A percentile compares a stretch with the other conserved stretches of the same genome.
These are phyloP conservation scores for Tamandua tetradactyla DNA, from an alignment of 2,797 vertebrate genomes.

Conservation along the genomic window DNA sequence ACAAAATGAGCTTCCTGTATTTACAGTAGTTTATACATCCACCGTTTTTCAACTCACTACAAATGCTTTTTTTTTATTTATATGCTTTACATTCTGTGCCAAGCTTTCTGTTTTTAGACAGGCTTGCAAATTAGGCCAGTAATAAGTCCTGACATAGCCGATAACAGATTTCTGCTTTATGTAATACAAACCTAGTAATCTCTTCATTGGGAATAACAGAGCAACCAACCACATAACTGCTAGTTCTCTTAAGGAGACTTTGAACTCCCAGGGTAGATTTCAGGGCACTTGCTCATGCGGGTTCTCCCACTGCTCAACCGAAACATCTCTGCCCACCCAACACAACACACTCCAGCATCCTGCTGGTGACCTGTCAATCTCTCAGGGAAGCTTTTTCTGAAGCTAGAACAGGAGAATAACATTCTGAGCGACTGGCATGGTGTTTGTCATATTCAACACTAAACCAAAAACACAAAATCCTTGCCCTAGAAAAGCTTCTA, in stretches of 20 bases:
- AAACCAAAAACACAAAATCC: not conserved
- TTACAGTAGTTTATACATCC: not conserved
- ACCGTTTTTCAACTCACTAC: not conserved
- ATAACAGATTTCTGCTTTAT: conserved; percentile 24
- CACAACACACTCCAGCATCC: not conserved
- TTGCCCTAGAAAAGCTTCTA: conserved; percentile 61
- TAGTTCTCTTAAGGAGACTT: conserved; percentile 35
- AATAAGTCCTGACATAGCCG: conserved; percentile 40
- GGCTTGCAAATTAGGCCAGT: not conserved
- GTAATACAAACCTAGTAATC: conserved; percentile 46
- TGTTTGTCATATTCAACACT: not conserved
- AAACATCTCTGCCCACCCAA: not conserved
- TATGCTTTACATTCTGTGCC: not conserved
- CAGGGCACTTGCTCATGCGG: not conserved
- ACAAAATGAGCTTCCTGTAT: conserved; percentile 30
- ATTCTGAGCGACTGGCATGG: not conserved
- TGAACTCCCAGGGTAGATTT: not conserved
- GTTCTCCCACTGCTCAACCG: not conserved
- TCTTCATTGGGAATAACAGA: conserved; percentile 40
- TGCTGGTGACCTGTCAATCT: not conserved
- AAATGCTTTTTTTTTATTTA: conserved; percentile 1
- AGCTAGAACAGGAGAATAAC: not conserved
- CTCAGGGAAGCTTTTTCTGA: not conserved
- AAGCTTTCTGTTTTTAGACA: conserved; percentile 9
- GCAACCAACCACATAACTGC: not conserved